These are phyloP conservation scores for Cotesia congregata DNA, from an alignment of 2,888 invertebrate species.

Conservation along the genomic window DNA sequence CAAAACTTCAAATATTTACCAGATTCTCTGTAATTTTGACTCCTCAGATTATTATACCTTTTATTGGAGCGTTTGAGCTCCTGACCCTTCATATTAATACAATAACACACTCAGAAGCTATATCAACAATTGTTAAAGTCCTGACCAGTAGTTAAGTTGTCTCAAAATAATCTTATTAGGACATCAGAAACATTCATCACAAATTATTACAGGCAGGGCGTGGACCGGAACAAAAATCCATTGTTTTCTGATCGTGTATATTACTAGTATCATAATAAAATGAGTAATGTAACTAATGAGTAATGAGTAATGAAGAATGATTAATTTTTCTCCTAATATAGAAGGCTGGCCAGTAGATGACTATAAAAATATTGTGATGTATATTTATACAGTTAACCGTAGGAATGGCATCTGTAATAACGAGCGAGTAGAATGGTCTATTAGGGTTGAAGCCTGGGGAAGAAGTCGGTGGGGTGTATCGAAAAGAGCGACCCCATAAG, in stretches of 20 bases:
- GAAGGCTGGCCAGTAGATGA: neutral
- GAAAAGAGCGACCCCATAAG: constrained; percentile 24
- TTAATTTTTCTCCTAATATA: too few relatives aligned
- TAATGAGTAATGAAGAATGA: too few relatives aligned
- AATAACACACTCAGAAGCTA: neutral
- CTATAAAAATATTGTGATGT: constrained; percentile 7
- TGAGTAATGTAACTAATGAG: too few relatives aligned
- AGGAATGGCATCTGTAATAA: constrained; percentile 15
- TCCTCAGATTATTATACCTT: neutral
- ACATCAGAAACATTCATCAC: neutral
- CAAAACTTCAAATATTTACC: too few relatives aligned
- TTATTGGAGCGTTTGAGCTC: constrained; percentile 20
- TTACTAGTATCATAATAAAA: too few relatives aligned
- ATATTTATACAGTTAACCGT: constrained; percentile 16
- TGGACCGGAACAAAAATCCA: constrained; percentile 1
- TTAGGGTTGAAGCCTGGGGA: constrained; percentile 18
- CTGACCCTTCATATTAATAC: neutral
- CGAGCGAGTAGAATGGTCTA: constrained; percentile 1
- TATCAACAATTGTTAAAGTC: constrained; percentile 21
- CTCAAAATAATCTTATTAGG: constrained; percentile 10
- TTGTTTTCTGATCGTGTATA: neutral
- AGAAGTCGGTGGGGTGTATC: constrained; percentile 23
- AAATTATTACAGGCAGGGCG: constrained; percentile 6
- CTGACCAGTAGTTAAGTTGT: neutral
- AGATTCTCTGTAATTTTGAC: too few relatives aligned